A percentile compares a stretch with the other conserved stretches of the same genome.
Conservation (phyloP, 2,797 vertebrate genomes). For the Trichosurus vulpecula region DNA sequence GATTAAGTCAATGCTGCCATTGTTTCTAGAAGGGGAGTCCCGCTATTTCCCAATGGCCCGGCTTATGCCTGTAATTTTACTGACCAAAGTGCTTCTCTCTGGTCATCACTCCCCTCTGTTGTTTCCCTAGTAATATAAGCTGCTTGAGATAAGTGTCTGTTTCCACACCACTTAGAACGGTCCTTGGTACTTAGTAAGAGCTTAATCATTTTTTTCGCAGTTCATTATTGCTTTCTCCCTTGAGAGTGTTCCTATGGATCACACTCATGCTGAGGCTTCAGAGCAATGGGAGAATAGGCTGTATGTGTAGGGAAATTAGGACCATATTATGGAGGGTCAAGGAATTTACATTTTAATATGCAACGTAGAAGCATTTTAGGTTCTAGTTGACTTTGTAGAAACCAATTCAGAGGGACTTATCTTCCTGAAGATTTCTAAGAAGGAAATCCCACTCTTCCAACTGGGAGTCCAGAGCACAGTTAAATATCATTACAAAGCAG, state of each 20-base stretch:
- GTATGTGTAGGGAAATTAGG: neutral
- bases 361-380: neutral
- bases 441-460: neutral
- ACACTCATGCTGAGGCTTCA: neutral
- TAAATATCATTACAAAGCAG: too few relatives aligned
- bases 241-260: neutral
- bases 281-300: neutral
- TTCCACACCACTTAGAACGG: neutral
- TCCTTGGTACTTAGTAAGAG: neutral
- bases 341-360: neutral
- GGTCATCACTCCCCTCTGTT: neutral
- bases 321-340: neutral
- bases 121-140: neutral
- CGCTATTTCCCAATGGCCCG: neutral
- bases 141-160: neutral
- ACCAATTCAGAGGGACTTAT: neutral
- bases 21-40: neutral
- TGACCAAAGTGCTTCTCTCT: neutral
- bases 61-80: neutral
- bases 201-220: neutral
- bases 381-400: too few relatives aligned
- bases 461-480: rapidly evolving
- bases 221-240: neutral
- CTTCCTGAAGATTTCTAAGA: neutral
- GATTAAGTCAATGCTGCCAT: neutral